Base-by-base conservation (phyloP, 2,113 vertebrate genomes). In the Dicentrarchus labrax region DNA sequence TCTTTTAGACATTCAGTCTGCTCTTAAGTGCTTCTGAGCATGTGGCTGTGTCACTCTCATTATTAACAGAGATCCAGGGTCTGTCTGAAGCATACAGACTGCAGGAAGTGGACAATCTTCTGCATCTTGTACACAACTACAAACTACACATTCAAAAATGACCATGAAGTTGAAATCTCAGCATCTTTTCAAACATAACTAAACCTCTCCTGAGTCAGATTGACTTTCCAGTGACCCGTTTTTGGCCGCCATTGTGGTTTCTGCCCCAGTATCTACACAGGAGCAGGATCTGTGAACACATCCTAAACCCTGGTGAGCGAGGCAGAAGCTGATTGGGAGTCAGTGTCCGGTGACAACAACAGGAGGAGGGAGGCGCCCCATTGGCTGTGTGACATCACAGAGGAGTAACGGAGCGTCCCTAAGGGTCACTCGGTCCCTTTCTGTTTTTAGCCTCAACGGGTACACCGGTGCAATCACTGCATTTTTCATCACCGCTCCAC, bases 391-490 rank as follows among this genome's bases (percentile, higher is more conserved):
- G 77, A 85, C 66, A 56, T 88, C 81, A 88, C 67, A 60, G 8
- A 81, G 62, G 67, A 83, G 80, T 74, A 75, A 68, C 61, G 1
- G 45, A 75, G 56, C 51, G 13, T 84, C 74, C 66, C 62, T 0
- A 1, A n/a, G 78, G 82, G 60, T 45, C 78, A 30, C 43, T 22
- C 8, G 5, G 53, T 64, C 66, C 17, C 12, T 2, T 19, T 81
- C 86, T 85, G 71, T 82, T 91, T 91, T 89, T 84, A 90, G 83
- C 83, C 71, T 69, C 3, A 2, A 22, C 17, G 24, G 72, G 67
- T 51, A 7, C 48, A 64, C 69, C 19, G 12, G 73, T 80, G 78
- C 48, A 72, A 43, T 70, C 54, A 2, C 61, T 82, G 69, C 61
- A 81, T 88, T 82, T 84, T 90, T 82, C 38, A 66, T 72, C 47